A percentile compares a stretch with the other conserved stretches of the same genome.
These are phyloP conservation scores for Etheostoma spectabile DNA, from an alignment of 2,113 vertebrate genomes.

Conservation along the genomic window DNA sequence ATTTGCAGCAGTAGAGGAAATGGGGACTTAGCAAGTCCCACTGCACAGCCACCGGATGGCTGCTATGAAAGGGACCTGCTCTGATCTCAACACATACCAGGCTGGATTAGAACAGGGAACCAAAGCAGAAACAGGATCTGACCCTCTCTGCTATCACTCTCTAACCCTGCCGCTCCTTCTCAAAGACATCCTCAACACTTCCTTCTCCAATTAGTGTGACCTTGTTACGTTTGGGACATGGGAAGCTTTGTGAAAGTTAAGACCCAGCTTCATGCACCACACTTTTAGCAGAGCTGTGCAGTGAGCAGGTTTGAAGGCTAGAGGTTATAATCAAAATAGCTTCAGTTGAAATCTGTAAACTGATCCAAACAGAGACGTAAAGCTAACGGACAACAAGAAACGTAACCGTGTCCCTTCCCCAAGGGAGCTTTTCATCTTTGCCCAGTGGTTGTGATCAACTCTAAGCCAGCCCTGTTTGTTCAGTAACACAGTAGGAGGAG, in stretches of 20 bases:
- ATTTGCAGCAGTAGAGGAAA: conserved; percentile 58
- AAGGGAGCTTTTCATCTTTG: conserved; percentile 59
- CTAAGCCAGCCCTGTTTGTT: conserved; percentile 69
- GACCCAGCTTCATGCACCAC: conserved; percentile 38
- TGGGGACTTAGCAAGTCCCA: conserved; percentile 52
- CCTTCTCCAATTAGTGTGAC: conserved; percentile 83
- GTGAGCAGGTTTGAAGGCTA: conserved; percentile 49
- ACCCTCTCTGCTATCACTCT: conserved; percentile 67
- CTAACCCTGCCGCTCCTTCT: conserved; percentile 56
- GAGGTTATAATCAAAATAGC: conserved; percentile 78
- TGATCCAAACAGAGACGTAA: conserved; percentile 58
- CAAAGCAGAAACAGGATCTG: conserved; percentile 80
- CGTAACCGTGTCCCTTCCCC: conserved; percentile 44
- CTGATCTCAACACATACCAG: conserved; percentile 77
- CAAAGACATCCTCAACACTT: conserved; percentile 80
- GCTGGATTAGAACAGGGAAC: conserved; percentile 82
- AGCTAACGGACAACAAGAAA: conserved; percentile 66
- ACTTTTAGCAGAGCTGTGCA: conserved; percentile 45
- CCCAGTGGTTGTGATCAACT: conserved; percentile 56
- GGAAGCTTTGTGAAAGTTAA: conserved; percentile 70
- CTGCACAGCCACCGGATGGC: conserved; percentile 57
- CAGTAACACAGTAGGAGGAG: conserved; percentile 71
- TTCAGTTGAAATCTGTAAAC: conserved; percentile 68
- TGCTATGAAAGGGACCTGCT: conserved; percentile 61
- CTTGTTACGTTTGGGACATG: conserved; percentile 69